Percentiles rank a stretch among this genome's conserved stretches.
Conservation (phyloP, 2,113 vertebrate genomes). For the Actenoides lindsayi region DNA sequence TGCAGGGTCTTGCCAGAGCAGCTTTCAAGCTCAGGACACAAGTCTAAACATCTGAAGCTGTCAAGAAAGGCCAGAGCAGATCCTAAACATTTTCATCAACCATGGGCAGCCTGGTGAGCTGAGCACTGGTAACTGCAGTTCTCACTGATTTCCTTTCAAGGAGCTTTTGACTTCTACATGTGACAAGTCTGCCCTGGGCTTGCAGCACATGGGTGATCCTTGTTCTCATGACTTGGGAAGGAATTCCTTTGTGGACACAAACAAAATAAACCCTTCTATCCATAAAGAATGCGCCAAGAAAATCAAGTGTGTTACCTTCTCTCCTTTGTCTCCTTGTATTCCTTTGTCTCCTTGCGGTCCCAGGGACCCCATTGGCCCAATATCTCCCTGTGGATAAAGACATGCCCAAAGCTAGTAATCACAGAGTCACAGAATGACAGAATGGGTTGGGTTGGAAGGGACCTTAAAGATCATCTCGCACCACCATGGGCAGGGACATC, state of each 20-base stretch:
- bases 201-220: not conserved
- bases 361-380: slow-evolving; percentile 75
- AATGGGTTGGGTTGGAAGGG: too few species aligned
- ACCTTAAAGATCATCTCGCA: too few species aligned
- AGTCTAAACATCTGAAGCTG: not conserved
- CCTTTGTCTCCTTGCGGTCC: slow-evolving; percentile 84
- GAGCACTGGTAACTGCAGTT: fast-evolving
- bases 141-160: not conserved
- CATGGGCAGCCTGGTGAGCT: not conserved
- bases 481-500: too few species aligned
- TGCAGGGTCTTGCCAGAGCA: not conserved
- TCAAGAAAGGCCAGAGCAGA: not conserved
- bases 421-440: too few species aligned
- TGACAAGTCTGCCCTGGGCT: not conserved
- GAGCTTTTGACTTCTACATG: not conserved
- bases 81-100: not conserved
- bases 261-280: not conserved
- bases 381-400: slow-evolving; percentile 78
- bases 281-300: not conserved
- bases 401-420: not conserved
- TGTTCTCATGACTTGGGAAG: not conserved
- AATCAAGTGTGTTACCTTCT: slow-evolving; percentile 74
- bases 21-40: not conserved
- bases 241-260: not conserved
- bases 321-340: slow-evolving; percentile 83